A percentile compares a stretch with the other conserved stretches of the same genome.
Conservation (phyloP, 2,888 invertebrate species). For the Brachypalpus laphriformis region DNA sequence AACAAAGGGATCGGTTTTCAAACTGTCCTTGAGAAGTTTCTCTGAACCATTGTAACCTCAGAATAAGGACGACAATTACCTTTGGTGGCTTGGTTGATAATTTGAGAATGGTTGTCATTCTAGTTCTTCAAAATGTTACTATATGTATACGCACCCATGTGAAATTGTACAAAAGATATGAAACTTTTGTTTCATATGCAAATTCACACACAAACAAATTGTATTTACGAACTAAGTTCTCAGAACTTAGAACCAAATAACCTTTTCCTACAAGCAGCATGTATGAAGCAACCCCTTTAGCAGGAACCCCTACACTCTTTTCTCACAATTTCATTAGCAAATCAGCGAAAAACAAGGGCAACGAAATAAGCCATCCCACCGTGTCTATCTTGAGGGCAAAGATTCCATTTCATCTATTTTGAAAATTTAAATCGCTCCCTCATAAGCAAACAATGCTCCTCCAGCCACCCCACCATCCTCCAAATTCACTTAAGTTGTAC, state of each 20-base stretch:
- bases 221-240: too few relatives aligned
- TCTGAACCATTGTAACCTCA: not conserved
- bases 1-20: not conserved
- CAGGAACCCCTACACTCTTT: not conserved
- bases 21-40: not conserved
- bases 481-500: not conserved
- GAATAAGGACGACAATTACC: too few relatives aligned
- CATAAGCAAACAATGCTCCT: not conserved
- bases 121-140: too few relatives aligned
- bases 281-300: not conserved
- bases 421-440: not conserved
- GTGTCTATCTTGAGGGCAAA: not conserved
- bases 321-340: not conserved
- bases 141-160: too few relatives aligned
- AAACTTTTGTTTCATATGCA: too few relatives aligned
- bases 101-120: too few relatives aligned
- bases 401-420: not conserved
- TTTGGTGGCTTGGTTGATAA: too few relatives aligned
- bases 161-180: too few relatives aligned
- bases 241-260: too few relatives aligned
- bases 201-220: too few relatives aligned
- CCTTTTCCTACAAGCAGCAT: not conserved
- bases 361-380: not conserved
- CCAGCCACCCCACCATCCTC: not conserved
- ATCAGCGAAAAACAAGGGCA: not conserved